Evolutionary conservation across 2,797 vertebrate genomes (phyloP), one percentile per base, ranked within the genome.

Genomic region (Merluccius polli): DNA sequence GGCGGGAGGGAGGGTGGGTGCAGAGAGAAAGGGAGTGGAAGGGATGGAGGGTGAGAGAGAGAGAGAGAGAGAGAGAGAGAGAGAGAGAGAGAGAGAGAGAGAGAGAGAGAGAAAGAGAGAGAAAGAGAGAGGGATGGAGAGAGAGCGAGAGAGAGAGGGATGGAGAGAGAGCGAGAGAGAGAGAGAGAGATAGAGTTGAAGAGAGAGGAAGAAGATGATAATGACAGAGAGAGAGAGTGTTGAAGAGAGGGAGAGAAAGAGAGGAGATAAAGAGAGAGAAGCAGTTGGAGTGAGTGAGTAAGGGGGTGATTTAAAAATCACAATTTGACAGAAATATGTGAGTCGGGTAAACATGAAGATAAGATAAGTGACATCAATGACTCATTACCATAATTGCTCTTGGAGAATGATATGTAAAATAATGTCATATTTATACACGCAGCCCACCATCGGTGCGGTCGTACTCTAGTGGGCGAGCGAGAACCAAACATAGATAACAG

Each of bases 331-430:
- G 24, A 65, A 65, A 24, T 12, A 65, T 65, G 76, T 79, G 84
- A 87, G 3, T 91, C 89, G 91, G 91, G 90, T 92, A 91, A 91
- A 90, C 63, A n/a, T 74, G 78, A n/a, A 77, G 77, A 83, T 78
- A 72, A 76, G 67, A 78, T 76, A 71, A 33, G 71, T 67, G 35
- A 77, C 59, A 27, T 29, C 59, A 65, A n/a, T 27, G 59, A 13
- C n/a, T 4, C 59, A 29, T 29, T 65, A 65, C 59, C 41, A 36
- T n/a, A 0, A 81, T 24, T 13, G 32, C 81, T 83, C 75, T 0
- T 67, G 76, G 72, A 75, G 75, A 63, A 78, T 82, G 68, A 65
- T 71, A 81, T 38, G 59, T 70, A 33, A 59, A 75, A 65, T 65
- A 24, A 24, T 65, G 16, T 27, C 0, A 65, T 65, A 65, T 82